Evolutionary conservation across 2,113 vertebrate species (phyloP), one percentile per base, ranked within the genome.

Genomic region (Syngnathus scovelli): DNA sequence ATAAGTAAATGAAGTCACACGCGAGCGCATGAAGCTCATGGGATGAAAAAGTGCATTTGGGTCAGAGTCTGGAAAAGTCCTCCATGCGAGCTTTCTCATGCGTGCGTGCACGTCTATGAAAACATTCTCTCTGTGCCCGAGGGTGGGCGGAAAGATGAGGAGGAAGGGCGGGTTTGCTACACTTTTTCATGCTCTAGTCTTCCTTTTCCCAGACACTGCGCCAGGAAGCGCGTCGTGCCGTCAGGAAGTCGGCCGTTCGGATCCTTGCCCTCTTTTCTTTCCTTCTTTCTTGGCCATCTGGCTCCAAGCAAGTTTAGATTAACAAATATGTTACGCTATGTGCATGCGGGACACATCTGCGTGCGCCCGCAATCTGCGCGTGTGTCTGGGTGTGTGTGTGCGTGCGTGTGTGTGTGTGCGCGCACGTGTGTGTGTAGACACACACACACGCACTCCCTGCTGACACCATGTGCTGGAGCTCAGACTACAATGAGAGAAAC

Each of bases 151-250:
- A 48, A 59, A 60, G 11, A 63, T 2, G 3, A 51, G 39, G 61
- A 70, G 76, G 77, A 83, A 85, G 64, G 67, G 51, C 62, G 69
- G 74, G 83, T 83, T 79, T 78, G 61, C 78, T 72, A 68, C 3
- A 37, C 56, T 72, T 79, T 81, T 78, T 48, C 44, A 48, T 3
- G n/a, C 49, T n/a, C 19, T 78, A 86, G 78, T 61, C 65, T 64
- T 78, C 76, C 78, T 75, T 58, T 44, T 13, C 18, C 36, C 37
- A 11, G 37, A 60, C 33, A 12, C 56, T 8, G 16, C 82, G 18
- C 61, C 73, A 85, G 90, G 87, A 89, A 87, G 82, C 77, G 84
- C 87, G 70, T 78, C 85, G 86, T 11, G 71, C 86, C 41, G 0
- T 49, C 74, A 82, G 89, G 88, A 90, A 89, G 86, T 16, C 60